These are phyloP conservation scores for Sympetrum striolatum DNA, from an alignment of 2,888 invertebrate species.

Conservation along the genomic window DNA sequence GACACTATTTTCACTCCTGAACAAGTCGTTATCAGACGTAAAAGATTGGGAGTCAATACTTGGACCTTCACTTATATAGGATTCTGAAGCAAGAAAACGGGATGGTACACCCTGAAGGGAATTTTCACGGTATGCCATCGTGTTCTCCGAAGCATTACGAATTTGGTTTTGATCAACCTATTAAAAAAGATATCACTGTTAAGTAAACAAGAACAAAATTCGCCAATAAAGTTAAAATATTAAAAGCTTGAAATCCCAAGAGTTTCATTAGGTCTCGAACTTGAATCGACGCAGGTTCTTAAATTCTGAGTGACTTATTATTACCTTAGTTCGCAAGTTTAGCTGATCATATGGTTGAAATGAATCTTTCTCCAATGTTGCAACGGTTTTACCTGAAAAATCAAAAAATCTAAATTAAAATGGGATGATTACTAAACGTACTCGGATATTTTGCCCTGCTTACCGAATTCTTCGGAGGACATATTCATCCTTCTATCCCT, in stretches of 20 bases:
- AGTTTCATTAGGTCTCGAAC: background rate
- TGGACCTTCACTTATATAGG: background rate
- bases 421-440: background rate
- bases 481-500: background rate
- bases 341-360: background rate
- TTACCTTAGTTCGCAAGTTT: background rate
- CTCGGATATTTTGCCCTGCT: background rate
- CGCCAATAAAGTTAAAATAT: background rate
- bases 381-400: background rate
- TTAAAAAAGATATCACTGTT: background rate
- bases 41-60: background rate
- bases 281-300: background rate
- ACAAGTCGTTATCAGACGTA: background rate
- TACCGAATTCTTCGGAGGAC: background rate
- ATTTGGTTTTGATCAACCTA: background rate
- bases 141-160: background rate
- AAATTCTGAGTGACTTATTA: background rate
- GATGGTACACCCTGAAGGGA: slow-evolving; percentile 5
- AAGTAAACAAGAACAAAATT: background rate
- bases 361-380: background rate
- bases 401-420: background rate
- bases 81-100: background rate
- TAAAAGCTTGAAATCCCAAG: background rate
- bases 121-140: background rate
- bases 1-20: background rate